These are phyloP conservation scores for Drosophila buzzatii DNA, from an alignment of 2,888 invertebrate genomes.

Conservation along the genomic window DNA sequence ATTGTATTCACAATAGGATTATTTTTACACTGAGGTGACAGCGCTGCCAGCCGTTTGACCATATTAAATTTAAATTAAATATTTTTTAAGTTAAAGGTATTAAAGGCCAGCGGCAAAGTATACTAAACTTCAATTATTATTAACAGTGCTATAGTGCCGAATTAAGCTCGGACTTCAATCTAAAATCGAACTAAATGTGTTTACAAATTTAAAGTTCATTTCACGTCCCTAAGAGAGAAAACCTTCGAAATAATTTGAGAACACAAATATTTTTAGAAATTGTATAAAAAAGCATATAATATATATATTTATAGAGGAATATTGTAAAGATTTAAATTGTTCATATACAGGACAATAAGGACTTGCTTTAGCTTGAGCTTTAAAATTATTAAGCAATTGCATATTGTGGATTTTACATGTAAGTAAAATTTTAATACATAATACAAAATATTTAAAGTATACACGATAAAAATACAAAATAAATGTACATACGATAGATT, in stretches of 20 bases:
- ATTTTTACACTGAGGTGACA: slow-evolving; percentile 10
- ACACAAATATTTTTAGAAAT: slow-evolving; percentile 27
- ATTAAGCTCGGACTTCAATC: not conserved
- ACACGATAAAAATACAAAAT: slow-evolving; percentile 28
- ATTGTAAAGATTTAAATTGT: slow-evolving; percentile 44
- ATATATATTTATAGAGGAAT: slow-evolving; percentile 40
- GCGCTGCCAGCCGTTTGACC: slow-evolving; percentile 20
- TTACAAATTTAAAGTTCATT: not conserved
- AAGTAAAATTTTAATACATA: slow-evolving; percentile 24
- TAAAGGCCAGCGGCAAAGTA: not conserved
- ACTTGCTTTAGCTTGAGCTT: slow-evolving; percentile 28
- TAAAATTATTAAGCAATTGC: slow-evolving; percentile 42
- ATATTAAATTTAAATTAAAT: slow-evolving; percentile 23
- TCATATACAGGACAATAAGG: slow-evolving; percentile 46
- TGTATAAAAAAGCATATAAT: slow-evolving; percentile 53
- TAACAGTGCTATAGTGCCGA: not conserved
- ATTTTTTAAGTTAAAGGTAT: slow-evolving; percentile 2
- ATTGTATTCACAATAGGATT: not conserved
- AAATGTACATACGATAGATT: slow-evolving; percentile 29
- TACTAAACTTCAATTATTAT: not conserved
- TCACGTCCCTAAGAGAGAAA: not conserved
- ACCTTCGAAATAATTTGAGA: not conserved
- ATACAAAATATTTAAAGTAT: slow-evolving; percentile 26
- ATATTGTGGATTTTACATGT: slow-evolving; percentile 26
- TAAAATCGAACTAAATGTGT: not conserved